Evolutionary conservation across 2,888 invertebrate genomes (phyloP).

Genomic region (Dryococelus australis): DNA sequence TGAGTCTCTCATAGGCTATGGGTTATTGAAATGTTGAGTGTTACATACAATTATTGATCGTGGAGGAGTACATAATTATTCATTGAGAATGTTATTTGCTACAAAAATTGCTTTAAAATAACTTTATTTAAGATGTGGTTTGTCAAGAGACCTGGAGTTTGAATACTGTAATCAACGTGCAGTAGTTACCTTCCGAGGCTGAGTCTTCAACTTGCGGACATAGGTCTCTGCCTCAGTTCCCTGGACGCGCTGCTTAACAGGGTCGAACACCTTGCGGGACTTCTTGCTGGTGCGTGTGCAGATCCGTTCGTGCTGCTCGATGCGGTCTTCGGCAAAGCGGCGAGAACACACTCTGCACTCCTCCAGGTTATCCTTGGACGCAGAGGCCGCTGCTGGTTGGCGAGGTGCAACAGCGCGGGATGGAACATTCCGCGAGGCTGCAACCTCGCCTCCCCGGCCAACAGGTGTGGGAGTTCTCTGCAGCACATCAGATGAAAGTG

Average conservation of each 20-base stretch:
- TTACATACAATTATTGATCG: too few relatives aligned
- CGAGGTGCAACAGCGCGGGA: background rate
- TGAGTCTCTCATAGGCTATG: too few relatives aligned
- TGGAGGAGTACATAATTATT: too few relatives aligned
- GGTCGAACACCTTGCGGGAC: conserved; percentile 91
- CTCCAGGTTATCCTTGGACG: conserved; percentile 57
- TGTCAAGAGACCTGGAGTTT: too few relatives aligned
- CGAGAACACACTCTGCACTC: conserved; percentile 80
- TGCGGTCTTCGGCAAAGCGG: conserved; percentile 80
- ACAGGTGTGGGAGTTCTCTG: background rate
- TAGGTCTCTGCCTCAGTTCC: conserved; percentile 90
- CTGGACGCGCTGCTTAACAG: conserved; percentile 85
- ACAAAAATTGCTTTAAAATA: too few relatives aligned
- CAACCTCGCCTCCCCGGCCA: background rate
- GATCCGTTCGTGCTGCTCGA: conserved; percentile 83
- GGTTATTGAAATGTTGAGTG: too few relatives aligned
- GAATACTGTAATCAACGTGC: too few relatives aligned
- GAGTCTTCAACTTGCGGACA: conserved; percentile 60
- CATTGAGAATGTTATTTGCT: too few relatives aligned
- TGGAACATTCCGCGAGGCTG: background rate
- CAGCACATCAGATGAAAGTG: too few relatives aligned
- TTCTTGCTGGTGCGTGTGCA: conserved; percentile 81
- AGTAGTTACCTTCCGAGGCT: conserved; percentile 33
- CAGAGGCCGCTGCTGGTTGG: conserved; percentile 6
- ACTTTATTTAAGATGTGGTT: too few relatives aligned